phyloP scores from a whole-genome alignment of 2,113 vertebrate species.

The Garra rufa region DNA sequence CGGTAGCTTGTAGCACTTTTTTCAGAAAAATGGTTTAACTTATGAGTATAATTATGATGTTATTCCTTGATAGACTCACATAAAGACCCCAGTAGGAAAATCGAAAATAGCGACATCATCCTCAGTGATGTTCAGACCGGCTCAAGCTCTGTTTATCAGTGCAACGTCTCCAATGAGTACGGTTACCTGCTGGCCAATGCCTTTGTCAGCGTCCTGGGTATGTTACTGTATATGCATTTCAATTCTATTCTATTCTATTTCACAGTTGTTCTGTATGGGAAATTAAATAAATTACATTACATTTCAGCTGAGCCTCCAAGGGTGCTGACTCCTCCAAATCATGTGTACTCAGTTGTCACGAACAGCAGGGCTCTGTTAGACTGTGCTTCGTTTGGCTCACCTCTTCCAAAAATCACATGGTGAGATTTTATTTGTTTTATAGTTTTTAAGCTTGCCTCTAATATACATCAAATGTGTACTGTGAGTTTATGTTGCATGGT shows the following conservation, averaged over 20 bases:
- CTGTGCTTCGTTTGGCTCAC: conserved; percentile 92
- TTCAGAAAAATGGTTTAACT: background rate
- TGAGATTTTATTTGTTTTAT: conserved; percentile 65
- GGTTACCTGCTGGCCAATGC: conserved; percentile 94
- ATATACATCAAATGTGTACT: background rate
- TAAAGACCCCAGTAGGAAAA: conserved; percentile 84
- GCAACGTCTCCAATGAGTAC: conserved; percentile 94
- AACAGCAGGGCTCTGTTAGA: conserved; percentile 85
- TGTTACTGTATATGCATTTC: conserved; percentile 69
- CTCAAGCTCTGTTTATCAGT: conserved; percentile 94
- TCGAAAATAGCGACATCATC: conserved; percentile 89
- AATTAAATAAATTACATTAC: conserved; percentile 12
- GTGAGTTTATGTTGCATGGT: background rate
- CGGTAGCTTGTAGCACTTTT: background rate
- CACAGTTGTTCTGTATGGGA: background rate
- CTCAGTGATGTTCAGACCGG: conserved; percentile 87
- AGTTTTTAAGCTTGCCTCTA: background rate
- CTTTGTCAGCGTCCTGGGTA: conserved; percentile 93
- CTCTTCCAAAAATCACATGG: conserved; percentile 91
- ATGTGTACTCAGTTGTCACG: conserved; percentile 87
- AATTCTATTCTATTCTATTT: background rate
- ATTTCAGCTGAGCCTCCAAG: conserved; percentile 88
- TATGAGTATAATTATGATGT: background rate
- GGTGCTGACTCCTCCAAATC: conserved; percentile 85
- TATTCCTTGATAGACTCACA: conserved; percentile 80